A percentile compares a stretch with the other conserved stretches of the same genome.
phyloP scores from a whole-genome alignment of 2,797 vertebrate genomes.

The Eospalax fontanierii region DNA sequence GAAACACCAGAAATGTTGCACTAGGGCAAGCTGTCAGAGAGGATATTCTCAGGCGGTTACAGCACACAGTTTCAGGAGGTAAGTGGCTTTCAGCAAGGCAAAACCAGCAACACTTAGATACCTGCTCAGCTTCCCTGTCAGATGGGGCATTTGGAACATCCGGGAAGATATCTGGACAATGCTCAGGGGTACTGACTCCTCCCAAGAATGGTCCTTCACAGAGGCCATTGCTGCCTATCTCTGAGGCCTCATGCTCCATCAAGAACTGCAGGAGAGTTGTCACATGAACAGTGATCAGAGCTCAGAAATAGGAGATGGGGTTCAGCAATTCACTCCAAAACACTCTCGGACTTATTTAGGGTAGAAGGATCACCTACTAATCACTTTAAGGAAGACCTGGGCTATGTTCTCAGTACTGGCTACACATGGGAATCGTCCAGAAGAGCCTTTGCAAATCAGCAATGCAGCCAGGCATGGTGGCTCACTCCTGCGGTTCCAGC shows the following conservation, averaged over 20 bases:
- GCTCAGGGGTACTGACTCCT: neutral
- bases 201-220: neutral
- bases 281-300: neutral
- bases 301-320: neutral
- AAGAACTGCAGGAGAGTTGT: neutral
- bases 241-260: neutral
- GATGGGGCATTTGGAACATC: accelerated
- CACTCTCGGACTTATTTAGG: neutral
- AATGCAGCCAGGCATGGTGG: neutral
- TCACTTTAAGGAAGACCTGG: neutral
- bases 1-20: slow-evolving; percentile 63
- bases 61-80: slow-evolving; percentile 45
- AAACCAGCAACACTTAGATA: neutral
- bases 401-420: neutral
- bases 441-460: neutral
- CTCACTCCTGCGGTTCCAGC: neutral
- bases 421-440: neutral
- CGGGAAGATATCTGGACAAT: neutral
- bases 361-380: neutral
- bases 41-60: slow-evolving; percentile 55
- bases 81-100: neutral
- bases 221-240: neutral
- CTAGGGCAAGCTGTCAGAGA: slow-evolving; percentile 45
- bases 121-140: neutral
- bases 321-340: neutral